These are phyloP conservation scores for Choloepus didactylus DNA, from an alignment of 2,797 vertebrate species.

Conservation along the genomic window DNA sequence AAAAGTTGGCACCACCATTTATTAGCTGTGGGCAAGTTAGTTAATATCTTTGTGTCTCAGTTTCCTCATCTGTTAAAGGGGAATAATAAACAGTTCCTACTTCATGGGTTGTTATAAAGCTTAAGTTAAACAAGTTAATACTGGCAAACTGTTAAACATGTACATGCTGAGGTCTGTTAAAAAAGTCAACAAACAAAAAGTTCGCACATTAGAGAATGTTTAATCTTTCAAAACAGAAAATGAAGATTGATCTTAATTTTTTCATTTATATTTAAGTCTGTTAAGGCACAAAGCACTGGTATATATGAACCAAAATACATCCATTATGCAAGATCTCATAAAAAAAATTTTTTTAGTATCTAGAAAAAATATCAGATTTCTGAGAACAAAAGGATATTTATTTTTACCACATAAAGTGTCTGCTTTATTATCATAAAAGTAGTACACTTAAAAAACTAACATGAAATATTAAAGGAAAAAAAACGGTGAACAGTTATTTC, in stretches of 20 bases:
- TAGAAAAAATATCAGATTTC: slow-evolving; percentile 48
- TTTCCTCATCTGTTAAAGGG: slow-evolving; percentile 29
- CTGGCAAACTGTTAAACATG: not conserved
- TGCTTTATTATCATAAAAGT: not conserved
- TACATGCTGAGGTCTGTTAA: not conserved
- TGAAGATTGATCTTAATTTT: not conserved
- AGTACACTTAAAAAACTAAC: not conserved
- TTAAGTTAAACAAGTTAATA: not conserved
- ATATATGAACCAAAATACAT: slow-evolving; percentile 26
- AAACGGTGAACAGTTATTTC: slow-evolving; percentile 15
- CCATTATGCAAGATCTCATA: not conserved
- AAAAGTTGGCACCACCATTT: not conserved
- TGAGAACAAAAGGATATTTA: not conserved
- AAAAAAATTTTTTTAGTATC: slow-evolving; percentile 41
- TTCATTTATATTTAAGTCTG: not conserved
- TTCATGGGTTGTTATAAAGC: not conserved
- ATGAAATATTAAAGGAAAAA: slow-evolving; percentile 40
- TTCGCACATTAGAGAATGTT: not conserved
- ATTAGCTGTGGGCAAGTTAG: not conserved
- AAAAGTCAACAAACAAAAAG: not conserved
- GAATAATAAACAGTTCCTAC: not conserved
- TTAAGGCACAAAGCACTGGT: not conserved
- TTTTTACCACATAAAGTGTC: slow-evolving; percentile 20
- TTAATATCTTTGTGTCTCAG: not conserved
- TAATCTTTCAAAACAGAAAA: slow-evolving; percentile 13